A percentile compares a stretch with the other conserved stretches of the same genome.
Conservation (phyloP, 2,797 vertebrate species). For the Brotula barbata region DNA sequence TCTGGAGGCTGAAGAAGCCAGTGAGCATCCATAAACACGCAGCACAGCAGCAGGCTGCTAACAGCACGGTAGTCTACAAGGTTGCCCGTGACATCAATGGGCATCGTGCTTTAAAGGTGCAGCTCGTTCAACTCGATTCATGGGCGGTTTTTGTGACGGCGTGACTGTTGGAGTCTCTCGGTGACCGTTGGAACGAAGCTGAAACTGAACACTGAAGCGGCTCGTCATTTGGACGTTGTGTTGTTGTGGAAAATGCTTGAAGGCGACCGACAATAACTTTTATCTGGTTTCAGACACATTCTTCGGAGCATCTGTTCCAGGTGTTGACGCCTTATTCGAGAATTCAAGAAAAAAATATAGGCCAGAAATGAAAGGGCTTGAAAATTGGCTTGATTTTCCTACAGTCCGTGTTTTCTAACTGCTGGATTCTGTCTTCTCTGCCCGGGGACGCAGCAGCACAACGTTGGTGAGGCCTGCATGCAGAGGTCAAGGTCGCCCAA, state of each 20-base stretch:
- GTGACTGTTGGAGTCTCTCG: background rate
- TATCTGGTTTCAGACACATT: constrained; percentile 23
- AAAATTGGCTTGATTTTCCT: constrained; percentile 3
- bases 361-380: constrained; percentile 34
- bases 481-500: background rate
- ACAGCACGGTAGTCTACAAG: background rate
- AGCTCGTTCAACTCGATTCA: too few relatives aligned
- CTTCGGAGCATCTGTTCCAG: constrained; percentile 30
- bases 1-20: background rate
- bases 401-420: background rate
- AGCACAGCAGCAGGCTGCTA: background rate
- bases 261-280: constrained; percentile 12
- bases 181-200: background rate
- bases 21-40: background rate
- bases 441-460: background rate
- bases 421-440: constrained; percentile 2
- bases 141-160: too few relatives aligned
- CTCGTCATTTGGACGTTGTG: constrained; percentile 2
- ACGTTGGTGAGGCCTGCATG: background rate
- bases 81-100: background rate
- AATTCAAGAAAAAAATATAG: too few relatives aligned
- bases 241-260: constrained; percentile 10
- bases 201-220: constrained; percentile 13
- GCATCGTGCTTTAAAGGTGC: constrained; percentile 4
- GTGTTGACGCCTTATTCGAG: too few relatives aligned